phyloP scores from a whole-genome alignment of 2,797 vertebrate genomes.

The Gymnocypris eckloni region DNA sequence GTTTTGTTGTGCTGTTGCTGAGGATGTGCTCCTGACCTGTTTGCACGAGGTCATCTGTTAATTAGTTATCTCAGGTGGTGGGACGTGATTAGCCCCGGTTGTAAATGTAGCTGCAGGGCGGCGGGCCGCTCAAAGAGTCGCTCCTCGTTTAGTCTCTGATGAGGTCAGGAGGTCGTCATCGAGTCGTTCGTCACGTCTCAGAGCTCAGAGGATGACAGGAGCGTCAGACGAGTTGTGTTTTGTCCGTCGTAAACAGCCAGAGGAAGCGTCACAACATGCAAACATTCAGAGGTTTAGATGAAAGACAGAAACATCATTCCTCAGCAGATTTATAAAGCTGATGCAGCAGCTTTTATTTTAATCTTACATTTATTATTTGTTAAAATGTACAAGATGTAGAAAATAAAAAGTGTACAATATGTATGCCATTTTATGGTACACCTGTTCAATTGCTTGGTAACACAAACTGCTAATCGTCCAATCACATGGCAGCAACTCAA shows the following conservation, averaged over 20 bases:
- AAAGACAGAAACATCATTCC: background rate
- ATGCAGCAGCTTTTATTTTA: background rate
- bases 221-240: background rate
- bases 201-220: slow-evolving; percentile 10
- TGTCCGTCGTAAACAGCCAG: background rate
- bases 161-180: slow-evolving; percentile 78
- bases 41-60: slow-evolving; percentile 69
- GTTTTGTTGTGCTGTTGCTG: slow-evolving; percentile 64
- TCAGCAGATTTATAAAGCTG: background rate
- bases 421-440: too few relatives aligned
- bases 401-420: too few relatives aligned
- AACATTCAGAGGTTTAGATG: background rate
- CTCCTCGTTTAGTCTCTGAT: slow-evolving; percentile 73
- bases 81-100: slow-evolving; percentile 67
- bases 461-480: too few relatives aligned
- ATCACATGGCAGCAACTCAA: too few relatives aligned
- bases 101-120: slow-evolving; percentile 63
- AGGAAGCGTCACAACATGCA: background rate
- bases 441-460: too few relatives aligned
- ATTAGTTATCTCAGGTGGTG: slow-evolving; percentile 66
- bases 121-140: slow-evolving; percentile 68
- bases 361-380: too few relatives aligned
- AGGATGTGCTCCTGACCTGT: slow-evolving; percentile 70
- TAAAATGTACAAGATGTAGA: too few relatives aligned
- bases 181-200: slow-evolving; percentile 59